A percentile compares a stretch with the other conserved stretches of the same genome.
phyloP scores from a whole-genome alignment of 2,888 invertebrate genomes.

The Micropterix aruncella region DNA sequence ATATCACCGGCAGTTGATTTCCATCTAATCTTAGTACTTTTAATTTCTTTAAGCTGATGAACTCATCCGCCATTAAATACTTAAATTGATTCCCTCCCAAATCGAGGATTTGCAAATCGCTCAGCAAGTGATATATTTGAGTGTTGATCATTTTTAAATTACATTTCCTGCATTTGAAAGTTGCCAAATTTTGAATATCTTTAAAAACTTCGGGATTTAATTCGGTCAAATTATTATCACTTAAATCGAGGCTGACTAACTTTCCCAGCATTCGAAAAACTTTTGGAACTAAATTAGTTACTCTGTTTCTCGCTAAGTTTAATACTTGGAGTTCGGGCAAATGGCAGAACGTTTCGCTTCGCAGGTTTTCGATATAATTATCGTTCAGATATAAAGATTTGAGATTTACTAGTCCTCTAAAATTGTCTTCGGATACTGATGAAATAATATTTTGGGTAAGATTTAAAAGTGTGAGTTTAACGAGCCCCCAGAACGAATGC shows the following conservation, averaged over 20 bases:
- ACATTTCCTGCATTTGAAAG: constrained; percentile 60
- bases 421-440: constrained; percentile 54
- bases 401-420: constrained; percentile 61
- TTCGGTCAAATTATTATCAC: constrained; percentile 58
- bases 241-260: constrained; percentile 56
- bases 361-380: constrained; percentile 60
- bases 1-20: constrained; percentile 61
- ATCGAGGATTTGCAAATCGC: constrained; percentile 58
- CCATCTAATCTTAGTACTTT: constrained; percentile 55
- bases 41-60: constrained; percentile 50
- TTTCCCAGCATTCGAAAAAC: constrained; percentile 61
- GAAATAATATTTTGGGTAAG: constrained; percentile 62
- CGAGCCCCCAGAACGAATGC: constrained; percentile 71
- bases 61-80: constrained; percentile 59
- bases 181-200: constrained; percentile 56
- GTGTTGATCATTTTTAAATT: constrained; percentile 60
- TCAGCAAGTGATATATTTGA: constrained; percentile 62
- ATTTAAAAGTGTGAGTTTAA: constrained; percentile 43
- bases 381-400: constrained; percentile 56
- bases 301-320: constrained; percentile 50
- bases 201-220: constrained; percentile 68
- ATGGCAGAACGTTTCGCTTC: constrained; percentile 62
- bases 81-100: constrained; percentile 66
- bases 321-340: constrained; percentile 53
- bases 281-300: constrained; percentile 53